These are phyloP conservation scores for Parthenolecanium corni DNA, from an alignment of 2,888 invertebrate genomes.

Conservation along the genomic window DNA sequence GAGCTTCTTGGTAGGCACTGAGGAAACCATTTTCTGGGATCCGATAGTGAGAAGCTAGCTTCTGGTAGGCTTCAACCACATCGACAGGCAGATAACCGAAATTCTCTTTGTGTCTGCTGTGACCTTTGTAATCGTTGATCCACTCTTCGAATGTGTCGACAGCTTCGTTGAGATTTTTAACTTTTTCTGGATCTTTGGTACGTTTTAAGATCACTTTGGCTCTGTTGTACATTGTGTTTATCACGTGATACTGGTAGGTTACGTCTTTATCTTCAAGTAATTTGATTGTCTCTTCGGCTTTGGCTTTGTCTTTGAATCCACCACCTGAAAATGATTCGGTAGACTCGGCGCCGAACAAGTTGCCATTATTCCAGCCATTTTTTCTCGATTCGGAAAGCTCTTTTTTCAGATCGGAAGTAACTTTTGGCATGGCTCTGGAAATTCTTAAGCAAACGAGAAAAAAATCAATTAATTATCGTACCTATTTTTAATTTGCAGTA, in stretches of 20 bases:
- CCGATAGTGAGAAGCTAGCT: constrained; percentile 45
- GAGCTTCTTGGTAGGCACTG: constrained; percentile 50
- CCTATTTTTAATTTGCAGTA: no score
- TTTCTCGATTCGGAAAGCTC: constrained; percentile 43
- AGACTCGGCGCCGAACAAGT: constrained; percentile 35
- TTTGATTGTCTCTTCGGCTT: constrained; percentile 56
- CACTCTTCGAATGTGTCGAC: constrained; percentile 58
- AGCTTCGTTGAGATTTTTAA: constrained; percentile 61
- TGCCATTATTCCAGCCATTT: constrained; percentile 35
- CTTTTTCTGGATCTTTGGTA: constrained; percentile 63
- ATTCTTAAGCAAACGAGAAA: no score
- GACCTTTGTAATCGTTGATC: constrained; percentile 57
- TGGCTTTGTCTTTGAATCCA: constrained; percentile 66
- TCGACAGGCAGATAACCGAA: constrained; percentile 54
- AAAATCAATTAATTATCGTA: no score
- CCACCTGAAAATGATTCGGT: constrained; percentile 53
- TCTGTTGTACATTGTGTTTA: constrained; percentile 37
- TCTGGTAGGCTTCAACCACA: constrained; percentile 46
- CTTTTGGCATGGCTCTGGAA: constrained; percentile 36
- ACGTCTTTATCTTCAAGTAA: constrained; percentile 59
- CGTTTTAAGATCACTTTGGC: constrained; percentile 42
- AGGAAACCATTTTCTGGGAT: constrained; percentile 48
- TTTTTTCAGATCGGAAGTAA: constrained; percentile 36
- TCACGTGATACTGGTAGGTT: constrained; percentile 55
- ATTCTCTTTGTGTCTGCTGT: constrained; percentile 55